Conservation (phyloP, 2,888 invertebrate genomes). For the Oeneis ivallda region DNA sequence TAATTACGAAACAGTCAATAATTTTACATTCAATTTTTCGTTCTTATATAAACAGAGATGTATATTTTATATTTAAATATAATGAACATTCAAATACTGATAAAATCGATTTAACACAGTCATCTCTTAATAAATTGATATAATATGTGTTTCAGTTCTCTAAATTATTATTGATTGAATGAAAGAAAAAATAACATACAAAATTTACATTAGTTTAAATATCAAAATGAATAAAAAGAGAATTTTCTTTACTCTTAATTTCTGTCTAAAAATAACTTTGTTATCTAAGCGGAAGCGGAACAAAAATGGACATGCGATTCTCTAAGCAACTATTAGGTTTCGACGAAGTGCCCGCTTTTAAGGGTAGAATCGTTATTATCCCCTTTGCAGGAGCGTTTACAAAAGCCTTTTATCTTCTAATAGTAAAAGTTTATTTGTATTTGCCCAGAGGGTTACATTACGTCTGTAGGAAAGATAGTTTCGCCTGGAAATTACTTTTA, state of each 20-base stretch:
- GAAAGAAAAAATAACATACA: background rate
- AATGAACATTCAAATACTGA: too few species aligned
- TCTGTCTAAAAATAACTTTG: background rate
- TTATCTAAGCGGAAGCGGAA: constrained; percentile 1
- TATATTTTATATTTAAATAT: too few species aligned
- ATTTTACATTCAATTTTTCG: too few species aligned
- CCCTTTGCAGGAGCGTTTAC: constrained; percentile 37
- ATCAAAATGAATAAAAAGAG: background rate
- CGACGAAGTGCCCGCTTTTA: constrained; percentile 35
- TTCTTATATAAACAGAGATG: too few species aligned
- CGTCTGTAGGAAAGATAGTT: constrained; percentile 21
- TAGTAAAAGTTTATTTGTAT: constrained; percentile 39
- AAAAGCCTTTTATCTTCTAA: constrained; percentile 41
- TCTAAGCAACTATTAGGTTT: constrained; percentile 39
- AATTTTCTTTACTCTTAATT: background rate
- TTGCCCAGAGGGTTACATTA: constrained; percentile 33
- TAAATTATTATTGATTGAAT: background rate
- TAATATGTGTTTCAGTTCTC: background rate
- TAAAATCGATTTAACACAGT: background rate
- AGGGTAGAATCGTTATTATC: constrained; percentile 39
- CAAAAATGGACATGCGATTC: constrained; percentile 31
- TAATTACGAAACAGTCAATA: too few species aligned
- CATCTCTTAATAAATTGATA: background rate
- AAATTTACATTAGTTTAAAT: background rate
- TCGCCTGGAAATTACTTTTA: constrained; percentile 23